These are phyloP conservation scores for Sthenelais limicola DNA, from an alignment of 2,888 invertebrate genomes.

Conservation along the genomic window DNA sequence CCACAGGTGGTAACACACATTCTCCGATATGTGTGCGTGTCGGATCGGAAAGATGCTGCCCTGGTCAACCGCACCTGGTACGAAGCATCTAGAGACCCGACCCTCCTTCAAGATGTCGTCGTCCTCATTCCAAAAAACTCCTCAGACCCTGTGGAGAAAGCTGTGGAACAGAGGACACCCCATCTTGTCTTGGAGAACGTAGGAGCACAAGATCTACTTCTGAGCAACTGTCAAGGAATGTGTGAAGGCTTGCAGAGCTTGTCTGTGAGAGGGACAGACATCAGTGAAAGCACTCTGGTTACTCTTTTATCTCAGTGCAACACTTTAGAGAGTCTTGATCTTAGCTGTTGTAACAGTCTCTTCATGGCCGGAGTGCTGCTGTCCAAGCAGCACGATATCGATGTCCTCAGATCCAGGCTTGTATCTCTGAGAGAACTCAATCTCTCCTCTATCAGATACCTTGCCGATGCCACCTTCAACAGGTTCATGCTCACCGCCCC, in stretches of 20 bases:
- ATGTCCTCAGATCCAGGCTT: constrained; percentile 52
- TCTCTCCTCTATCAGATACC: constrained; percentile 80
- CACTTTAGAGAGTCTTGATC: constrained; percentile 77
- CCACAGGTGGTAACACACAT: constrained; percentile 67
- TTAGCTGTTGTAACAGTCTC: constrained; percentile 80
- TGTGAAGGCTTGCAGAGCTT: constrained; percentile 61
- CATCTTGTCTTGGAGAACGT: constrained; percentile 63
- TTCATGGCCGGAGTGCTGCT: constrained; percentile 83
- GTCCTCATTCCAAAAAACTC: constrained; percentile 56
- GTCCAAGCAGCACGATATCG: constrained; percentile 76
- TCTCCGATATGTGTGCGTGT: constrained; percentile 72
- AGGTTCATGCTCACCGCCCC: constrained; percentile 79
- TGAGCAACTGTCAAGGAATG: constrained; percentile 52
- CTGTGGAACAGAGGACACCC: constrained; percentile 47
- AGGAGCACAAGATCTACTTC: constrained; percentile 57
- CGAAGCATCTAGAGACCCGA: constrained; percentile 78
- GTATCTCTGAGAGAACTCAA: constrained; percentile 76
- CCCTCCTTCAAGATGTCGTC: constrained; percentile 76
- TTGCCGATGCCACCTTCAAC: constrained; percentile 83
- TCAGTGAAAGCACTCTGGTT: constrained; percentile 64
- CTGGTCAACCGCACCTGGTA: constrained; percentile 80
- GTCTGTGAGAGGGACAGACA: constrained; percentile 63
- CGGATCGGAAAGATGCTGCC: constrained; percentile 80
- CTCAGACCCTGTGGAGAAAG: not conserved
- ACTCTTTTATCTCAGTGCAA: constrained; percentile 61